Conservation (phyloP, 2,113 vertebrate genomes). For the Panthera uncia region DNA sequence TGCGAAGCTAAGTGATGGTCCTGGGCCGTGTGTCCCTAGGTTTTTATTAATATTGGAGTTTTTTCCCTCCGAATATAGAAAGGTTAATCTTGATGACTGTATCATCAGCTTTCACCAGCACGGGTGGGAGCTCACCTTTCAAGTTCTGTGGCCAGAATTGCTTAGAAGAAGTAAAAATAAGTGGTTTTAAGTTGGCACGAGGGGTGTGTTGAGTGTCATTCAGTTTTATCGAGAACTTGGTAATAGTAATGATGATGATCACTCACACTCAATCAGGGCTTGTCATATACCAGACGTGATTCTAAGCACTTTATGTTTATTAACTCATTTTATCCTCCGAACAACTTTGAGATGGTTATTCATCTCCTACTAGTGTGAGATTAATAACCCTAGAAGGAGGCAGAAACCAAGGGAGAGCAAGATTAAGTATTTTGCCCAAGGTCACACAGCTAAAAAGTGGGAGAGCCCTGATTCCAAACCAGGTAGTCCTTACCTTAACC, state of each 20-base stretch:
- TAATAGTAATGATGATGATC: background rate
- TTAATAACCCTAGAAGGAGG: background rate
- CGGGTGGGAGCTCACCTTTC: background rate
- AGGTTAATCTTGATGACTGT: background rate
- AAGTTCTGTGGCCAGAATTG: background rate
- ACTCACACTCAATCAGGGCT: background rate
- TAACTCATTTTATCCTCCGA: background rate
- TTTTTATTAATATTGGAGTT: background rate
- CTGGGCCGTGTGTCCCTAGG: background rate
- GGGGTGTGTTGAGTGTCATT: background rate
- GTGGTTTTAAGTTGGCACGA: background rate
- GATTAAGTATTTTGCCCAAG: background rate
- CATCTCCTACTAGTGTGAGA: background rate
- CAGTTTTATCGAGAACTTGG: background rate
- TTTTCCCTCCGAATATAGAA: background rate
- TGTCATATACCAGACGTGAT: background rate
- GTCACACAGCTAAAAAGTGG: background rate
- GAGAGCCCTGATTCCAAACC: background rate
- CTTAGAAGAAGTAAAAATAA: background rate
- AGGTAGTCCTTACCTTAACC: background rate
- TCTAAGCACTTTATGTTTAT: conserved; percentile 1
- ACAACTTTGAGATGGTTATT: background rate
- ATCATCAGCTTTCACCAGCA: background rate
- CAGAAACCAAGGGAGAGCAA: background rate
- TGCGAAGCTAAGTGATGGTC: background rate